Conservation (phyloP, 2,888 invertebrate genomes). For the Ochlodes sylvanus region DNA sequence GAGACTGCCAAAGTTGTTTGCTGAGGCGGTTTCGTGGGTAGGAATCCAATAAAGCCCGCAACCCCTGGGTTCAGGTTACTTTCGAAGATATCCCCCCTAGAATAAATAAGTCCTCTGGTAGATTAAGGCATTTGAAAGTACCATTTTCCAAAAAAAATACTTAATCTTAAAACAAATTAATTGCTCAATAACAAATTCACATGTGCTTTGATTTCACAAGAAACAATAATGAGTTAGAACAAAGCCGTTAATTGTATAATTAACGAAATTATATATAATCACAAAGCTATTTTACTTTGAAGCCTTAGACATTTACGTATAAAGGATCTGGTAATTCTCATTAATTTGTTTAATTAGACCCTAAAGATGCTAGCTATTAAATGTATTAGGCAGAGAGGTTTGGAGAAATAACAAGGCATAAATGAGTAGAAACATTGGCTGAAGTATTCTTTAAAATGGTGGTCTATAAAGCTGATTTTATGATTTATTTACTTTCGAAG, state of each 20-base stretch:
- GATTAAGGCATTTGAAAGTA: no score
- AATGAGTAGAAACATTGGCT: conserved; percentile 44
- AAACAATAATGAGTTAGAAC: neutral
- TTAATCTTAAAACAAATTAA: neutral
- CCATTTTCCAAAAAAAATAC: neutral
- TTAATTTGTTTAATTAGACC: conserved; percentile 73
- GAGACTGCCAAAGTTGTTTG: no score
- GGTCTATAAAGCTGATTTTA: conserved; percentile 63
- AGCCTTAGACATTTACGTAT: conserved; percentile 2
- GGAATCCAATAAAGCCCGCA: no score
- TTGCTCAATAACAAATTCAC: neutral
- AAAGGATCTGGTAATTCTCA: conserved; percentile 51
- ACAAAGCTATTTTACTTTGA: conserved; percentile 27
- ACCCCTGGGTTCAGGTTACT: no score
- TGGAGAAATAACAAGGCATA: conserved; percentile 43
- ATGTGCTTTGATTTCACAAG: conserved; percentile 1
- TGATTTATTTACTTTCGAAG: conserved; percentile 71
- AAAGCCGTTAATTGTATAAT: conserved; percentile 23
- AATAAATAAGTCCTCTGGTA: no score
- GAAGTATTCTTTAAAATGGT: conserved; percentile 61
- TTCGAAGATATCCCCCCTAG: no score
- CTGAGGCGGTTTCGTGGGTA: no score
- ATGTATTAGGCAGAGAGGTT: conserved; percentile 36
- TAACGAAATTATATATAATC: conserved; percentile 21
- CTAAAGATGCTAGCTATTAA: conserved; percentile 51